These are phyloP conservation scores for Oscheius sp. DNA, from an alignment of 2,888 invertebrate species.

Conservation along the genomic window DNA sequence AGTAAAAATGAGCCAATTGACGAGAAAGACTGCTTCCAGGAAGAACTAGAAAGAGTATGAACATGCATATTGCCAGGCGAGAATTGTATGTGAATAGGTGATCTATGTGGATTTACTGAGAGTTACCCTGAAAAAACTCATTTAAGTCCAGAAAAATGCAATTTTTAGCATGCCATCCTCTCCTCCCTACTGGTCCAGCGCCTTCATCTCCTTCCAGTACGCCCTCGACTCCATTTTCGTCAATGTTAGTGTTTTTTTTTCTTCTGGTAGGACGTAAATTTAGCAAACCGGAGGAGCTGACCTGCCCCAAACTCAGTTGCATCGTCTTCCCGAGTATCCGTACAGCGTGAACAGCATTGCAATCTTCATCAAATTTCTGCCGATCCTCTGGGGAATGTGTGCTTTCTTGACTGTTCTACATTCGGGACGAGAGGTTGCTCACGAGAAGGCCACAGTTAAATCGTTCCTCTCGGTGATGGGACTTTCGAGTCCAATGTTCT, in stretches of 20 bases:
- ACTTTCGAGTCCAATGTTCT: slow-evolving; percentile 64
- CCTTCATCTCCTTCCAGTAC: slow-evolving; percentile 62
- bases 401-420: slow-evolving; percentile 63
- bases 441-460: slow-evolving; percentile 65
- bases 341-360: slow-evolving; percentile 40
- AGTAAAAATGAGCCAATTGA: no score
- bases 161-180: slow-evolving; percentile 49
- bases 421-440: slow-evolving; percentile 64
- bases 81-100: no score
- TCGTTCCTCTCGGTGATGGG: slow-evolving; percentile 69
- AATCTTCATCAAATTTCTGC: slow-evolving; percentile 47
- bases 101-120: no score
- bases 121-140: not conserved
- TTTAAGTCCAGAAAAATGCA: not conserved
- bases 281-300: slow-evolving; percentile 2
- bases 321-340: slow-evolving; percentile 47
- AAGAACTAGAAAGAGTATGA: no score
- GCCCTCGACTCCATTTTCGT: slow-evolving; percentile 55
- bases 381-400: slow-evolving; percentile 61
- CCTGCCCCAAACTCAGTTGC: slow-evolving; percentile 31
- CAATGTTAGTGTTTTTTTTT: not conserved
- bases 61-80: no score
- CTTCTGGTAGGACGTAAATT: not conserved
- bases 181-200: slow-evolving; percentile 66
- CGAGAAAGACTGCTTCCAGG: no score